A percentile compares a stretch with the other conserved stretches of the same genome.
Evolutionary conservation across 2,797 vertebrate genomes (phyloP).

Genomic region (Enteromius fasciolatus): DNA sequence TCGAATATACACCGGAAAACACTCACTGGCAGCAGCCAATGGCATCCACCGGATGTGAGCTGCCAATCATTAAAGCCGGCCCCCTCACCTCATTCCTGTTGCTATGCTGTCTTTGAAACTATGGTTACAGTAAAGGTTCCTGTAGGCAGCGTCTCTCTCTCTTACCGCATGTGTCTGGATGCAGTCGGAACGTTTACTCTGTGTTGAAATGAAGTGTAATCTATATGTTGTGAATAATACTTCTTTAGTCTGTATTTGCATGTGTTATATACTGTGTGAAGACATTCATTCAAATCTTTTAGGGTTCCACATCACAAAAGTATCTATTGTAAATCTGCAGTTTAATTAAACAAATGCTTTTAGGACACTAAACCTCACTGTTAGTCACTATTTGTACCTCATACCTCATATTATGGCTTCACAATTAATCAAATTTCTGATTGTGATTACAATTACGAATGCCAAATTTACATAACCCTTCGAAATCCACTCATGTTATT

Average conservation of each 20-base stretch:
- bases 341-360: neutral
- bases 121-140: constrained; percentile 65
- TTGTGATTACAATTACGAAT: neutral
- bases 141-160: constrained; percentile 55
- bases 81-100: constrained; percentile 65
- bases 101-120: constrained; percentile 67
- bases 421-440: neutral
- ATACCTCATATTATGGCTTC: neutral
- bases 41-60: constrained; percentile 55
- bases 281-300: neutral
- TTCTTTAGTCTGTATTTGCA: neutral
- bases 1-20: constrained; percentile 43
- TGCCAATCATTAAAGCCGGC: constrained; percentile 61
- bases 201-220: neutral
- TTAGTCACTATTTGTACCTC: constrained; percentile 19
- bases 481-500: neutral
- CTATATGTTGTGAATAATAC: neutral
- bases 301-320: neutral
- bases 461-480: neutral
- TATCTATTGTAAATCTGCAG: neutral
- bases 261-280: neutral
- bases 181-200: neutral
- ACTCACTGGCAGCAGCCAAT: constrained; percentile 52
- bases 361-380: neutral
- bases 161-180: constrained; percentile 46